phyloP scores from a whole-genome alignment of 2,113 vertebrate genomes.

The human region DNA sequence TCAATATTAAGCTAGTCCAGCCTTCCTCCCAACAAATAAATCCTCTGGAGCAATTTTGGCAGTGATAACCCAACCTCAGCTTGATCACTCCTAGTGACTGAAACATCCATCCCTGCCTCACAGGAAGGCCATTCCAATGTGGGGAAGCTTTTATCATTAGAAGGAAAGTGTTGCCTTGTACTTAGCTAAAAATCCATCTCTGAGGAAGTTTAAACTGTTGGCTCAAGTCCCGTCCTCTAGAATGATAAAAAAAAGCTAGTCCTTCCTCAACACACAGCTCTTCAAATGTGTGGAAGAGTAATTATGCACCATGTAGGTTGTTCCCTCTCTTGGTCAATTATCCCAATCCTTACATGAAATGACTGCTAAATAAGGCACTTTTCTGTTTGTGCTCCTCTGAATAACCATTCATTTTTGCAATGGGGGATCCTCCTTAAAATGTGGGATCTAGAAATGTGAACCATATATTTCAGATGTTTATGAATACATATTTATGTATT shows the following conservation, averaged over 20 bases:
- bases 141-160: neutral
- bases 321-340: neutral
- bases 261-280: neutral
- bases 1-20: neutral
- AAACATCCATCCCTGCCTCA: neutral
- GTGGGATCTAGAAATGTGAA: neutral
- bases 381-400: neutral
- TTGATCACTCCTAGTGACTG: neutral
- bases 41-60: neutral
- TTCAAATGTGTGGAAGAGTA: neutral
- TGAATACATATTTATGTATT: neutral
- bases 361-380: neutral
- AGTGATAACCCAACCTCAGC: neutral
- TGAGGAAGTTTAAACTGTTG: neutral
- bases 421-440: neutral
- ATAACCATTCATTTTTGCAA: neutral
- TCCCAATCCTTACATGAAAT: neutral
- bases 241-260: neutral
- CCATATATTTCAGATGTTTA: neutral
- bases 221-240: neutral
- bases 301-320: neutral
- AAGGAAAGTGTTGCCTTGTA: neutral
- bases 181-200: neutral
- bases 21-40: neutral
- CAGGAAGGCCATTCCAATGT: fast-evolving